Conservation (phyloP, 2,113 vertebrate genomes). For the Megalops atlanticus region DNA sequence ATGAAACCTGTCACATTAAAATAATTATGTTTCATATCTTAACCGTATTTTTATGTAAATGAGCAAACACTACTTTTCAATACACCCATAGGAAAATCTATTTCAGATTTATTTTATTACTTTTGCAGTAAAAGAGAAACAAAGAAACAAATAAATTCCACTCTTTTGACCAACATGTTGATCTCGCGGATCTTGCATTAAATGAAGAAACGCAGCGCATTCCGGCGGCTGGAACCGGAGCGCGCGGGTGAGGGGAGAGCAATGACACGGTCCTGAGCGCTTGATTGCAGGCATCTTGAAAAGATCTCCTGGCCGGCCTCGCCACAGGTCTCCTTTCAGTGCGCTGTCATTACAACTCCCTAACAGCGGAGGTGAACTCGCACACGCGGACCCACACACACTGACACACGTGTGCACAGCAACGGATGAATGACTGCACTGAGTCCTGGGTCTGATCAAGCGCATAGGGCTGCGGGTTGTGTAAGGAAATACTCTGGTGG, state of each 20-base stretch:
- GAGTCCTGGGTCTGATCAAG: slow-evolving; percentile 72
- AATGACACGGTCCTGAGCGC: slow-evolving; percentile 66
- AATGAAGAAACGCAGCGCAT: slow-evolving; percentile 29
- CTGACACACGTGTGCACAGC: slow-evolving; percentile 33
- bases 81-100: background rate
- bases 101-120: background rate
- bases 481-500: slow-evolving; percentile 68
- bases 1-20: background rate
- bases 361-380: slow-evolving; percentile 55
- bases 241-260: slow-evolving; percentile 43
- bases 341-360: slow-evolving; percentile 65
- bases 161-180: background rate
- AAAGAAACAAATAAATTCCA: background rate
- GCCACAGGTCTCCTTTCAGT: slow-evolving; percentile 66
- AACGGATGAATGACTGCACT: slow-evolving; percentile 63
- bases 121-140: background rate
- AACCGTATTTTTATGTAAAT: too few species aligned
- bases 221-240: slow-evolving; percentile 16
- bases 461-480: slow-evolving; percentile 57
- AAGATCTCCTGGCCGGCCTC: slow-evolving; percentile 61
- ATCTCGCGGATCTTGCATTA: background rate
- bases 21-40: background rate
- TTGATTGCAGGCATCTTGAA: slow-evolving; percentile 81
- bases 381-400: slow-evolving; percentile 44
- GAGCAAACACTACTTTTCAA: background rate